These are phyloP conservation scores for Clarias magur DNA, from an alignment of 2,113 vertebrate species.

Conservation along the genomic window DNA sequence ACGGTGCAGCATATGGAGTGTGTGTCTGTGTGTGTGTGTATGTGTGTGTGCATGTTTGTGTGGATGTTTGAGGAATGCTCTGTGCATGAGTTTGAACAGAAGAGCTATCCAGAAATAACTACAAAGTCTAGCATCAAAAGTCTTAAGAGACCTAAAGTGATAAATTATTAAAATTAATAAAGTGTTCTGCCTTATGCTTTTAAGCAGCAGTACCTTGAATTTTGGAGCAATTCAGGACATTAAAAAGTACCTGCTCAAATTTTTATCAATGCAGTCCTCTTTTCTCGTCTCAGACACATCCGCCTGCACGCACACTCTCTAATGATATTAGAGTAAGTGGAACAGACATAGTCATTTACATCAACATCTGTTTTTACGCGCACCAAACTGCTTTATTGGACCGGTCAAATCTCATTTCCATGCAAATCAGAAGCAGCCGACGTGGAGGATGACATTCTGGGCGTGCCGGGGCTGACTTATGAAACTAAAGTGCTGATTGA, in stretches of 20 bases:
- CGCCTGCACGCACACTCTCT: conserved; percentile 21
- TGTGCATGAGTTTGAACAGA: neutral
- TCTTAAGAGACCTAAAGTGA: conserved; percentile 6
- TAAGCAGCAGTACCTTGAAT: neutral
- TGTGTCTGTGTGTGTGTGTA: neutral
- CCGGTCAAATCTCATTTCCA: conserved; percentile 56
- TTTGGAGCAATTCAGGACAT: neutral
- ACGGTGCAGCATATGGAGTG: conserved; percentile 42
- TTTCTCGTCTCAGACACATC: neutral
- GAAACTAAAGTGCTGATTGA: conserved; percentile 42
- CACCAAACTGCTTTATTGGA: conserved; percentile 47
- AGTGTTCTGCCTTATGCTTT: neutral
- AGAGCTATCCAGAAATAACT: neutral
- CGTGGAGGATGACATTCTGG: conserved; percentile 35
- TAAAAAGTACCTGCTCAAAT: neutral
- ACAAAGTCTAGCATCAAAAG: neutral
- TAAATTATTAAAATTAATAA: neutral
- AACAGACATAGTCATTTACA: conserved; percentile 54
- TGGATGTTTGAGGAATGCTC: neutral
- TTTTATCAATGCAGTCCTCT: neutral
- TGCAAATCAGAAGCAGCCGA: conserved; percentile 50
- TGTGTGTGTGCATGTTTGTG: neutral
- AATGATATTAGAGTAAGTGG: conserved; percentile 54
- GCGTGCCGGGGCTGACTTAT: conserved; percentile 37
- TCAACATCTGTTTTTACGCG: conserved; percentile 55